Base-by-base conservation (phyloP, 1,140 invertebrate genomes). In the Galleria mellonella region DNA sequence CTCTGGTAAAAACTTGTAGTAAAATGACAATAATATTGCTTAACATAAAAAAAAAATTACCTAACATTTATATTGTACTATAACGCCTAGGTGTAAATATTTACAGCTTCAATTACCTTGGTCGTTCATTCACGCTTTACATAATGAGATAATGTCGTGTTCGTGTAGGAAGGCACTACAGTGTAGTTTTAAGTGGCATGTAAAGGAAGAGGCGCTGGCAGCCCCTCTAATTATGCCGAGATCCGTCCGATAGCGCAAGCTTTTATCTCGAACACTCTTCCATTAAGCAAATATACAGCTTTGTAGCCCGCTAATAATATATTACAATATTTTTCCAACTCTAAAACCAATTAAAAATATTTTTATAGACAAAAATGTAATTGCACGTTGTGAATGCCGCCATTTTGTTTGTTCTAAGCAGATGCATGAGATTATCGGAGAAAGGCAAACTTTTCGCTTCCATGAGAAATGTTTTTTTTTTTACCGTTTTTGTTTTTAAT, bases 231-330 rank as follows among this genome's bases (percentile, higher is more conserved):
- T 84, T 84, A 84, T 40, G 23, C 17, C 36, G 28, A 65, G 74
- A 78, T 78, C 62, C 58, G 48, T 15, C 51, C 63, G 77, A 84
- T 82, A 84, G 62, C 75, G 71, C 64, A 43, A 35, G 72, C 77
- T 82, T 81, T 84, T 82, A 84, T 84, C 76, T 83, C 51, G 44
- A 58, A 74, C 67, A 72, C 69, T 63, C 53, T 69, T 82, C 81
- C 81, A 84, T 84, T 84, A 84, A 72, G 70, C 77, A 84, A 84
- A 84, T 84, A 84, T 76, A 82, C 77, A 73, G 70, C 75, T 83
- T 69, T 72, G 70, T 60, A 70, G 57, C 57, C 47, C 49, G 28
- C 51, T 82, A 84, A 84, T 82, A 57, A 84, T 44, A 84, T 62
- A 72, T 60, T 72, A 77, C 67, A 74, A 50, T 71, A 81, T 77